Conservation (phyloP, 2,797 vertebrate genomes). For the Gallirallus australis region DNA sequence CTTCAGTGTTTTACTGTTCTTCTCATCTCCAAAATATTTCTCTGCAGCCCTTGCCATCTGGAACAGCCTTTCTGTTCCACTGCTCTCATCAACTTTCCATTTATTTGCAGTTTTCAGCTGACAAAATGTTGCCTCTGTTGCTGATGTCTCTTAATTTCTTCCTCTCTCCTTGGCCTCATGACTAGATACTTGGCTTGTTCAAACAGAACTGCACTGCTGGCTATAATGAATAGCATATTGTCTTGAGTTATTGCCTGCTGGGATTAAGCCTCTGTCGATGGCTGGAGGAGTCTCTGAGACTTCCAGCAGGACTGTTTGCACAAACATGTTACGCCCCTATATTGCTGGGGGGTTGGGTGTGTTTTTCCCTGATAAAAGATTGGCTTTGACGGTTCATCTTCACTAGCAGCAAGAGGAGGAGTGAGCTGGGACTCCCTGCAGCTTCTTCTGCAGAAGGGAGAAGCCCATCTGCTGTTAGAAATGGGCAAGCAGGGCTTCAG, state of each 20-base stretch:
- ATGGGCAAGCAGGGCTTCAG: not conserved
- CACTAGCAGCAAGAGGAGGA: not conserved
- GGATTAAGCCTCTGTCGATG: not conserved
- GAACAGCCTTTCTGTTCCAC: not conserved
- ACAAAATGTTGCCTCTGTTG: not conserved
- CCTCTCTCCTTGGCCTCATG: not conserved
- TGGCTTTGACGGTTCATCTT: not conserved
- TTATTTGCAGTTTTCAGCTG: not conserved
- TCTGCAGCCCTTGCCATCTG: constrained; percentile 2
- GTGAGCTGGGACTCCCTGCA: not conserved
- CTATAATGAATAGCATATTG: constrained; percentile 32
- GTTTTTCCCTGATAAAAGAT: constrained; percentile 46
- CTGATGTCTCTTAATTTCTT: not conserved
- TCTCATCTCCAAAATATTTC: not conserved
- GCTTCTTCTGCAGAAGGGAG: not conserved
- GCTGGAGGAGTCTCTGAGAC: not conserved
- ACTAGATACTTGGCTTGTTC: not conserved
- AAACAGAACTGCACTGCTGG: fast-evolving
- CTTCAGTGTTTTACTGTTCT: not conserved
- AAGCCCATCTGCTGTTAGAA: not conserved
- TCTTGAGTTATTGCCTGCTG: not conserved
- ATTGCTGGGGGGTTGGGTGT: constrained; percentile 26
- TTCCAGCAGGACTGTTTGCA: constrained; percentile 28
- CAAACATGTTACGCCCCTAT: constrained; percentile 13
- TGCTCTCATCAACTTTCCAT: not conserved